phyloP scores from a whole-genome alignment of 2,888 invertebrate genomes.

The Elaeidobius kamerunicus region DNA sequence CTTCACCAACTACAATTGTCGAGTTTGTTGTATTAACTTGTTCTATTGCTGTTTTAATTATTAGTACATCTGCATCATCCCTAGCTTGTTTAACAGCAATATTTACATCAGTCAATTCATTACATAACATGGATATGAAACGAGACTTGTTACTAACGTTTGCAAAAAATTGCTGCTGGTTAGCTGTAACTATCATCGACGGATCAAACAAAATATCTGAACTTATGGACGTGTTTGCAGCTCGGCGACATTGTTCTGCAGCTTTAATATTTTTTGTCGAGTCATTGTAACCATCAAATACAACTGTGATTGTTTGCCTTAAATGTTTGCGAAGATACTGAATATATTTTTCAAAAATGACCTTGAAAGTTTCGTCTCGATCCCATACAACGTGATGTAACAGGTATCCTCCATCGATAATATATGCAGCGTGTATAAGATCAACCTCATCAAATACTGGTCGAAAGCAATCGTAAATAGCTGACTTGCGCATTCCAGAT shows the following conservation, averaged over 20 bases:
- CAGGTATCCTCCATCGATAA: conserved; percentile 19
- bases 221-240: conserved; percentile 4
- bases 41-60: conserved; percentile 10
- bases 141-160: conserved; percentile 41
- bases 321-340: conserved; percentile 15
- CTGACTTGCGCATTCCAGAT: conserved; percentile 28
- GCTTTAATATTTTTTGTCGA: conserved; percentile 9
- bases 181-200: conserved; percentile 34
- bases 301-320: neutral
- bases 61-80: conserved; percentile 13
- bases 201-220: conserved; percentile 6
- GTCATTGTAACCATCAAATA: conserved; percentile 11
- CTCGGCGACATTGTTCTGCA: conserved; percentile 2
- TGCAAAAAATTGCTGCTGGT: conserved; percentile 37
- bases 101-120: conserved; percentile 38
- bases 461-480: conserved; percentile 25
- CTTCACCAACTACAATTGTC: conserved; percentile 39
- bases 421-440: conserved; percentile 15
- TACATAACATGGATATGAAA: conserved; percentile 37
- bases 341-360: conserved; percentile 21
- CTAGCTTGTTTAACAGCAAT: conserved; percentile 40
- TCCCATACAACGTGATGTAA: conserved; percentile 20
- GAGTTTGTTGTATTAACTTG: conserved; percentile 20
- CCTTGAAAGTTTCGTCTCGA: conserved; percentile 18
- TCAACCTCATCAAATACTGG: conserved; percentile 15